phyloP scores from a whole-genome alignment of 1,140 invertebrate genomes.

The Drosophila murphyi region DNA sequence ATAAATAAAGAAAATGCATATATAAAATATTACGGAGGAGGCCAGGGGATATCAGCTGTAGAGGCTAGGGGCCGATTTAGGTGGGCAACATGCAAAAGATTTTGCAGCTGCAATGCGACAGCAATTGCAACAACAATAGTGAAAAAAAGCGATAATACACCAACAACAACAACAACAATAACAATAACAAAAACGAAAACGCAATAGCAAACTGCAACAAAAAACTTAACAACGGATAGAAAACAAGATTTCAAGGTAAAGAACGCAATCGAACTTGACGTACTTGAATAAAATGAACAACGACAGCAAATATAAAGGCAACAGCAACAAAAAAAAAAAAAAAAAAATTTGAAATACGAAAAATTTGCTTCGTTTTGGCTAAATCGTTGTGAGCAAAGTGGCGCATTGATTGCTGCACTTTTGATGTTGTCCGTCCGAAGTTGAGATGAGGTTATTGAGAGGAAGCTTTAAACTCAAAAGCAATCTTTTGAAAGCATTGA shows the following conservation, averaged over 20 bases:
- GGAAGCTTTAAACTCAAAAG: conserved; percentile 16
- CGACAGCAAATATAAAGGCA: conserved; percentile 40
- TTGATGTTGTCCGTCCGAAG: conserved; percentile 46
- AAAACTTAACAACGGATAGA: conserved; percentile 78
- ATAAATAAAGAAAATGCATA: conserved; percentile 75
- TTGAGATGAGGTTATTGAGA: conserved; percentile 14
- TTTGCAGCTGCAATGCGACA: conserved; percentile 67
- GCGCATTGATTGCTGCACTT: conserved; percentile 52
- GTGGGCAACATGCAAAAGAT: conserved; percentile 68
- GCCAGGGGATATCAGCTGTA: not conserved
- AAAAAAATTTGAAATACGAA: conserved; percentile 21
- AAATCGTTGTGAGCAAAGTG: conserved; percentile 62
- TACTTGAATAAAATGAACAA: conserved; percentile 81
- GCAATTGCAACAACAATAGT: conserved; percentile 19
- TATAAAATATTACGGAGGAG: conserved; percentile 74
- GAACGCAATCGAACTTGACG: conserved; percentile 82
- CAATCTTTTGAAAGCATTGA: conserved; percentile 4
- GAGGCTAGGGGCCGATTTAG: conserved; percentile 1
- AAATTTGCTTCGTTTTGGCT: conserved; percentile 72
- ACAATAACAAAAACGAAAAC: conserved; percentile 42
- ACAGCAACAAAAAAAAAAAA: conserved; percentile 26
- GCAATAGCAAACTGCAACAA: conserved; percentile 54
- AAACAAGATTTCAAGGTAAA: conserved; percentile 83
- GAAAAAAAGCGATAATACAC: conserved; percentile 11
- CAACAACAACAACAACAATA: conserved; percentile 22